Evolutionary conservation across 2,113 vertebrate species (phyloP).

Genomic region (Amia ocellicauda): DNA sequence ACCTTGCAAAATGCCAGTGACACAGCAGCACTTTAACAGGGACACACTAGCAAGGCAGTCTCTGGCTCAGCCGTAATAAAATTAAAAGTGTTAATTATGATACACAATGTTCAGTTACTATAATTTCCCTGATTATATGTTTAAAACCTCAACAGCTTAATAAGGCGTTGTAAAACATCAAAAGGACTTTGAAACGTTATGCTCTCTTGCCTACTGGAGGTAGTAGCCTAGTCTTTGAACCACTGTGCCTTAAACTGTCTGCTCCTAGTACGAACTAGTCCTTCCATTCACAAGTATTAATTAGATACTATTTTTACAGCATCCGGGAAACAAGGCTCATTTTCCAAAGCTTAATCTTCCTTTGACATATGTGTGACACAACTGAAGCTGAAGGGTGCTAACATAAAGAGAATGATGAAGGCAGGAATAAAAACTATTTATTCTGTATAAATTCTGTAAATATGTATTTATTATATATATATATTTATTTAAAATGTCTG

Average conservation of each 20-base stretch:
- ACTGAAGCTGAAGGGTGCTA: no score
- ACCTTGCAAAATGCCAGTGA: not conserved
- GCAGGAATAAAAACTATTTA: no score
- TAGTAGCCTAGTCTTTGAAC: not conserved
- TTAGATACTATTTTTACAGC: slow-evolving; percentile 18
- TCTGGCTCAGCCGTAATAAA: no score
- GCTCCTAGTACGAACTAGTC: not conserved
- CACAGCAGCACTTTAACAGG: not conserved
- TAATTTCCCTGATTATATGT: slow-evolving; percentile 19
- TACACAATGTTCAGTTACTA: slow-evolving; percentile 16
- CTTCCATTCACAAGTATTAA: slow-evolving; percentile 13
- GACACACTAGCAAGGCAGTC: no score
- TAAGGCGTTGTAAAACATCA: slow-evolving; percentile 20
- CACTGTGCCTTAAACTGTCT: not conserved
- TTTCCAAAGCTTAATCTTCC: no score
- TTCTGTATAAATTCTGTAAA: no score
- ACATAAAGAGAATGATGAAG: no score
- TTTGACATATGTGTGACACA: no score
- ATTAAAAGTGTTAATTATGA: not conserved
- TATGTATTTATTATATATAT: no score
- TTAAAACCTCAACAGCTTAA: slow-evolving; percentile 12
- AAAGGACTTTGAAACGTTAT: slow-evolving; percentile 12
- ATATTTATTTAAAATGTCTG: no score
- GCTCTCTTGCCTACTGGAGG: slow-evolving; percentile 1
- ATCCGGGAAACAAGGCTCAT: not conserved